A percentile compares a stretch with the other conserved stretches of the same genome.
Conservation (phyloP, 1,140 invertebrate species). For the Pseudomyrmex concolor region DNA sequence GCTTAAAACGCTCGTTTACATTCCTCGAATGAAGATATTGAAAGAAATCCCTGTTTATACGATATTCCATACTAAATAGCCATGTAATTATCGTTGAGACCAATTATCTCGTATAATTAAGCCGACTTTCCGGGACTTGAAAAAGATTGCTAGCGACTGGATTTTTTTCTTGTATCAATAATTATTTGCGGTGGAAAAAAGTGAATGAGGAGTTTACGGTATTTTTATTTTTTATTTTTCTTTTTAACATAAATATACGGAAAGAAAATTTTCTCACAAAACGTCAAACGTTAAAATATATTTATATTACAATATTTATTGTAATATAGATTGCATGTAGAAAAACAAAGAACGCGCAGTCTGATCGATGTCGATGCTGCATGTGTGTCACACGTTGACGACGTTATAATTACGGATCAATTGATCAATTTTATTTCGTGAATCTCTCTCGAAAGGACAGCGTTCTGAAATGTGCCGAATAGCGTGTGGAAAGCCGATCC, state of each 20-base stretch:
- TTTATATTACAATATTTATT: too few relatives aligned
- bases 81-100: slow-evolving; percentile 22
- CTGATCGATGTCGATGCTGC: too few relatives aligned
- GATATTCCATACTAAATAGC: slow-evolving; percentile 7
- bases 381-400: too few relatives aligned
- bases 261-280: too few relatives aligned
- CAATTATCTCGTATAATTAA: slow-evolving; percentile 29
- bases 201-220: too few relatives aligned
- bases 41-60: background rate
- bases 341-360: too few relatives aligned
- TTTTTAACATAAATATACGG: background rate
- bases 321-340: too few relatives aligned
- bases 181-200: background rate
- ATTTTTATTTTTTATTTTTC: background rate
- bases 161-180: background rate
- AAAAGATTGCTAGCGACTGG: background rate
- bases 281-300: too few relatives aligned
- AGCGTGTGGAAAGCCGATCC: slow-evolving; percentile 28
- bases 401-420: too few relatives aligned
- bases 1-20: slow-evolving; percentile 51
- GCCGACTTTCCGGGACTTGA: background rate
- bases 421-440: too few relatives aligned
- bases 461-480: background rate
- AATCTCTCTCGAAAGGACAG: too few relatives aligned
- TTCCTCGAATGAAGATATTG: slow-evolving; percentile 50